Base-by-base conservation (phyloP, 2,888 invertebrate species). In the Serripes groenlandicus region DNA sequence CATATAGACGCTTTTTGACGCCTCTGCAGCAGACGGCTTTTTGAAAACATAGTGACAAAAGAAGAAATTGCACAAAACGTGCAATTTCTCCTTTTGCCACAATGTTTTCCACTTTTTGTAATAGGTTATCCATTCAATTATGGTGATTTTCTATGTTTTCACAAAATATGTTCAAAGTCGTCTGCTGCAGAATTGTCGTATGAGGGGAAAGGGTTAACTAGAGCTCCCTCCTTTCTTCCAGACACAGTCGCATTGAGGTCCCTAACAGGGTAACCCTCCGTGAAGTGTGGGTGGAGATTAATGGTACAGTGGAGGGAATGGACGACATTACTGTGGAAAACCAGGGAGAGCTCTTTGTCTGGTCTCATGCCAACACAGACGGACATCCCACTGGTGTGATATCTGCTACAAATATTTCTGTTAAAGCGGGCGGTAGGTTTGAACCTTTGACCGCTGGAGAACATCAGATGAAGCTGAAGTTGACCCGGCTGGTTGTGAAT, bases 271-370 rank as follows among this genome's bases (percentile, higher is more conserved):
- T 91, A 9, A 88, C 84, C 0, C 35, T 92, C 60, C 81, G 91
- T 18, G 91, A 90, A 37, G 90, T 91, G 7, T 92, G 89, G 88
- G 83, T 84, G 60, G 91, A 91, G 74, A 70, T 91, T 28, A 91
- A 91, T 72, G 90, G 89, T 9, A 92, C 91, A 0, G 71, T 92
- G 30, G 78, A 78, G 18, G 89, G 88, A 0, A 77, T 90, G 69
- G 85, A 88, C 9, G 90, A 89, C 1, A 77, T 91, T 0, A 79
- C 87, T 1, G 79, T 91, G 0, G 92, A 92, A 72, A 89, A 91
- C 68, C 54, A 83, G 15, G 92, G 90, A 0, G 83, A 89, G 49
- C 81, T 91, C 3, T 89, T 86, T 75, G 78, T 91, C 64, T 91
- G 91, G 91, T 91, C 91, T 0, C 82, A 90, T 58, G 90, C 89